Evolutionary conservation across 2,797 vertebrate genomes (phyloP), one percentile per base, ranked within the genome.

Genomic region (Neostethus bicornis): DNA sequence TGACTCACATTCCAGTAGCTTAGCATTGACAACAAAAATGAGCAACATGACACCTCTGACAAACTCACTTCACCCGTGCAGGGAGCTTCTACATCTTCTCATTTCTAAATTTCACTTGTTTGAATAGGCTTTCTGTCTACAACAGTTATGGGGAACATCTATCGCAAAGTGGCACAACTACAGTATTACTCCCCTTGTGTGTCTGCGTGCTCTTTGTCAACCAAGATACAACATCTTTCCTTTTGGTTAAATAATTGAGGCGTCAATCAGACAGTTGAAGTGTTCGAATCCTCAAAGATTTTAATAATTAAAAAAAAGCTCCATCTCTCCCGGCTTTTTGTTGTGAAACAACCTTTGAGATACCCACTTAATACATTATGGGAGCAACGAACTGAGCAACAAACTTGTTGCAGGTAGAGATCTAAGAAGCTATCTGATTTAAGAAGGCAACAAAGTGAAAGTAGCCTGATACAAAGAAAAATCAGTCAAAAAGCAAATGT

Each of bases 201-300:
- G 34, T 71, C 32, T 63, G 34, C 9, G 32, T 35, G 58, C 60
- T 56, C 73, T 52, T 50, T 24, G 41, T 61, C 61, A 70, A 79
- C 77, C 59, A 43, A 41, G 66, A 61, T 79, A 41, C 75, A 79
- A 67, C 80, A 74, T 82, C 65, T 59, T 78, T 82, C 73, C 69
- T 84, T 85, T 84, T 75, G 49, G 50, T 52, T 58, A 61, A 69
- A 73, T 79, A 83, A 86, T 87, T 83, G 73, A 85, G 77, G 66
- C 85, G 79, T 67, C 85, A 85, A 77, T 86, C 79, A 80, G 59
- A 17, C 55, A 8, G 49, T 11, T 52, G 61, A 54, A 67, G 65
- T 71, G n/a, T 68, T 56, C 63, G 67, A 80, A 62, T 85, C 62
- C 58, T 59, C 59, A 51, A 45, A 31, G 53, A 71, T 60, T 58